These are phyloP conservation scores for Agraylea sexmaculata DNA, from an alignment of 1,140 invertebrate species.

Conservation along the genomic window DNA sequence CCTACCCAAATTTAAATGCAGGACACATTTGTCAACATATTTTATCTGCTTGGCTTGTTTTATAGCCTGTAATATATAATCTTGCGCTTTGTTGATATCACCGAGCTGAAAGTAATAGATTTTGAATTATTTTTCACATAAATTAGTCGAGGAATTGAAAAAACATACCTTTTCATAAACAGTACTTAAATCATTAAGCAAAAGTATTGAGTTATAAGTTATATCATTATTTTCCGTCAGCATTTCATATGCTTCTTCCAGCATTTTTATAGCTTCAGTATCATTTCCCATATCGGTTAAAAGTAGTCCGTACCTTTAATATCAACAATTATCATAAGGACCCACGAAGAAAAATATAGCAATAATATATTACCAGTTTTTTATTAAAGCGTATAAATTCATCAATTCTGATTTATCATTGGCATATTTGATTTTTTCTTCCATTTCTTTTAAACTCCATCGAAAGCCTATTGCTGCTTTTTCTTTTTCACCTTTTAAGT, in stretches of 20 bases:
- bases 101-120: conserved; percentile 34
- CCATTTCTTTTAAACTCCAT: conserved; percentile 60
- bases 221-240: conserved; percentile 53
- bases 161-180: conserved; percentile 40
- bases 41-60: conserved; percentile 49
- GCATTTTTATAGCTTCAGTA: conserved; percentile 51
- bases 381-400: conserved; percentile 57
- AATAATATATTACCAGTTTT: conserved; percentile 45
- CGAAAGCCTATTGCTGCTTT: conserved; percentile 63
- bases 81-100: conserved; percentile 55
- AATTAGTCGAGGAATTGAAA: too few species aligned
- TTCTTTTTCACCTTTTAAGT: conserved; percentile 46
- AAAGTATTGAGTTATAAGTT: conserved; percentile 56
- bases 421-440: conserved; percentile 43
- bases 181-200: conserved; percentile 79
- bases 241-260: conserved; percentile 57
- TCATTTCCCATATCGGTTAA: conserved; percentile 52
- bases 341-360: conserved; percentile 6
- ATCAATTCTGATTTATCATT: conserved; percentile 35
- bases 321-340: background rate
- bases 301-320: conserved; percentile 56
- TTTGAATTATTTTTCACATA: too few species aligned
- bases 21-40: conserved; percentile 53
- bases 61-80: conserved; percentile 59
- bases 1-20: conserved; percentile 76